Evolutionary conservation across 37 sponge, comb jelly and placozoan genomes (phyloP), one percentile per base, ranked within the genome.

Genomic region (Geodia barretti): DNA sequence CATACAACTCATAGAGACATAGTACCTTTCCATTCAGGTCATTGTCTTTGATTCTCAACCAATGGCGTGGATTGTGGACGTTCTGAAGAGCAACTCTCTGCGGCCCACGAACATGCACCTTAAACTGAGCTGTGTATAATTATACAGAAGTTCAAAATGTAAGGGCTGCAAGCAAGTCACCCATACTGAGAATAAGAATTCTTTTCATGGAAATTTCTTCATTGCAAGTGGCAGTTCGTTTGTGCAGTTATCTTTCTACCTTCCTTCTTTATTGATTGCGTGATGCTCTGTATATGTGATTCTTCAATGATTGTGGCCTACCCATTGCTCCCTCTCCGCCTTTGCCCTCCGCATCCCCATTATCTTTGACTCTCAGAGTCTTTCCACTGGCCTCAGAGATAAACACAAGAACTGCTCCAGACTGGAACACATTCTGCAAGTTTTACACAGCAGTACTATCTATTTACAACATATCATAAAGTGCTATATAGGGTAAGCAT

Each of bases 21-120:
- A n/a, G 8, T 30, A 65, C 67, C 67, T 65, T 65, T 65, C 20
- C 67, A 65, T 65, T 29, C 67, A 65, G 24, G 31, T 65, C 31
- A 65, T 29, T 29, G 5, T 65, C 19, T 5, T 29, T 23, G 67
- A 65, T 65, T n/a, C 31, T 5, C 31, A 65, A 8, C 67, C 67
- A 65, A 30, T 29, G 28, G 28, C 67, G 7, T 7, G 67, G 28
- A 29, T 65, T n/a, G 19, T n/a, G 31, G 7, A 65, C 8, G 31
- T 7, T 30, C 67, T 65, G 67, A 9, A 65, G 67, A 65, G 67
- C 9, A 7, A 65, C 67, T n/a, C 7, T n/a, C 31, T 29, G 31
- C 8, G 67, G 67, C 7, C 67, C 31, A 30, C 67, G 28, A 8
- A 65, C 67, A 29, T 65, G 67, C 21, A 65, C 67, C 28, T 30